Conservation (phyloP, 1,140 invertebrate genomes). For the Samia ricini region DNA sequence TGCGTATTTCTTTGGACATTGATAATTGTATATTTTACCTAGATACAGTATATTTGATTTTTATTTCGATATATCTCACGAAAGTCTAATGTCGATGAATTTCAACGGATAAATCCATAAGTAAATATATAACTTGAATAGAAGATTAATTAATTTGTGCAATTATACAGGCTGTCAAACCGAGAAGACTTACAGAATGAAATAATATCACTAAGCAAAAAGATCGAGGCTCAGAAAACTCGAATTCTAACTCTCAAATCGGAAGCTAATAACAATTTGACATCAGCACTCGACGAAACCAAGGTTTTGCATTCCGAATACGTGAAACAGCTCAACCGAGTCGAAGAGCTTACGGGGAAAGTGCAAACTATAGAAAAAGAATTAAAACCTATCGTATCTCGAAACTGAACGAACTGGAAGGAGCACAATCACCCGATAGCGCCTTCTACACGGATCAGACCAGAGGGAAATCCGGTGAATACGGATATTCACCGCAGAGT, state of each 20-base stretch:
- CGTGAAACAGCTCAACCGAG: conserved; percentile 78
- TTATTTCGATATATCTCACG: too few species aligned
- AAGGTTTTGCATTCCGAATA: conserved; percentile 81
- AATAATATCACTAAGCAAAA: conserved; percentile 82
- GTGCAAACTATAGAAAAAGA: conserved; percentile 80
- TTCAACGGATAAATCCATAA: too few species aligned
- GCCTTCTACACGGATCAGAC: conserved; percentile 68
- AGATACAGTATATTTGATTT: too few species aligned
- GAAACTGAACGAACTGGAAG: conserved; percentile 68
- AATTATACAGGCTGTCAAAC: conserved; percentile 80
- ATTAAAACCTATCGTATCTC: conserved; percentile 77
- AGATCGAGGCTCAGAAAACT: conserved; percentile 81
- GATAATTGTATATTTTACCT: too few species aligned
- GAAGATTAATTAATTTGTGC: not conserved
- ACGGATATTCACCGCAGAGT: conserved; percentile 72
- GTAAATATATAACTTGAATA: too few species aligned
- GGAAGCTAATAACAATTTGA: conserved; percentile 81
- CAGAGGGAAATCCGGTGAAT: conserved; percentile 70
- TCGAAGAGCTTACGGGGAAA: conserved; percentile 79
- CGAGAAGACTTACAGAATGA: conserved; percentile 90
- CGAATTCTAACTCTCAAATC: conserved; percentile 83
- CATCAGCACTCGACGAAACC: conserved; percentile 80
- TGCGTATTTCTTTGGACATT: too few species aligned
- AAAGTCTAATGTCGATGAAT: too few species aligned
- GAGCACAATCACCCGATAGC: conserved; percentile 65